Evolutionary conservation across 2,797 vertebrate species (phyloP), one percentile per base, ranked within the genome.

Genomic region (Amphiprion clarkii): DNA sequence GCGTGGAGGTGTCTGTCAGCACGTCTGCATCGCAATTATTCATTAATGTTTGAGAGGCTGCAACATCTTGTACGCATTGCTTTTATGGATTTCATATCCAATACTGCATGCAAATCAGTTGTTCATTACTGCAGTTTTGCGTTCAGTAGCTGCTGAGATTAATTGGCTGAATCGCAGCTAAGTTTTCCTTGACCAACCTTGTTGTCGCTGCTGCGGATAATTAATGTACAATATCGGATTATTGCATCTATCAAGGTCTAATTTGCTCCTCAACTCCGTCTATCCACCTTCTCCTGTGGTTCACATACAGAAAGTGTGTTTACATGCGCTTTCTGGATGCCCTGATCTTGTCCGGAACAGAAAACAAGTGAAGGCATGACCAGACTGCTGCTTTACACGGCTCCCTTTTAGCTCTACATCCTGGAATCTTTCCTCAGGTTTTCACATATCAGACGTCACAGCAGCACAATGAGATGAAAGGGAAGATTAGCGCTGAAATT

Each of bases 11-110:
- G 33, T 36, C 33, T 36, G 33, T 36, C 33, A 36, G 54, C 36
- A 42, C 52, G 60, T 74, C 36, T 31, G 52, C 60, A 52, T 59
- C 78, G 73, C 33, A 36, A 84, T 84, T 86, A 73, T 88, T 60
- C 52, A 73, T 54, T 16, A 11, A 1, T 39, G 54, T 69, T 62
- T 64, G 42, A n/a, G 46, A 56, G 48, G 46, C 65, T 57, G 29
- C 44, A 70, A 57, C 55, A 56, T 27, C 46, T 54, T 49, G 57
- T 56, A 48, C 27, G 68, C 67, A 55, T 11, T 8, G 7, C 55
- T 13, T 73, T 31, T 3, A 27, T 57, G 71, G 14, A 25, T 39
- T 52, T 46, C 44, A 44, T 17, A 17, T 44, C 16, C 10, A 44
- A 19, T 46, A 46, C 5, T 46, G 42, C 42, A 16, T 44, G 63